Conservation (phyloP, 2,797 vertebrate genomes). For the Platalea minor region DNA sequence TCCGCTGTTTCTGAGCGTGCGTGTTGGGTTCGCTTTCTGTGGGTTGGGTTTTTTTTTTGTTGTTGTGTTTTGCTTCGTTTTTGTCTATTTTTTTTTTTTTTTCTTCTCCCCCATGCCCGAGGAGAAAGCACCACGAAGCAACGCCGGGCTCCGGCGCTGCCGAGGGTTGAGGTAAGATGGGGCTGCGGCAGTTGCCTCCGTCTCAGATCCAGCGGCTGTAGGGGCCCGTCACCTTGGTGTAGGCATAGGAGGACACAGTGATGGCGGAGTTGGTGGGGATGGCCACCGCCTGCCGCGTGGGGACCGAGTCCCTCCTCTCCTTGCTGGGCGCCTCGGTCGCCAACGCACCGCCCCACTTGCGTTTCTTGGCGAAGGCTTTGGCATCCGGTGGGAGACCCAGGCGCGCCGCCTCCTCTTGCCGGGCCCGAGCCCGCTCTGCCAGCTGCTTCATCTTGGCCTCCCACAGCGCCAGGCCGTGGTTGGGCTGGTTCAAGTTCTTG, state of each 20-base stretch:
- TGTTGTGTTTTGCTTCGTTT: neutral
- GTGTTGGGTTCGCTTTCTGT: neutral
- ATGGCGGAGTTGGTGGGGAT: constrained; percentile 87
- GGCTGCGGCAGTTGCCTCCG: constrained; percentile 31
- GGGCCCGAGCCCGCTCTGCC: constrained; percentile 87
- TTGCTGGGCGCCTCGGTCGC: constrained; percentile 77
- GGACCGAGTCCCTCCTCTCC: constrained; percentile 86
- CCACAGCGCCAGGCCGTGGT: constrained; percentile 94
- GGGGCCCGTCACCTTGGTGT: constrained; percentile 96
- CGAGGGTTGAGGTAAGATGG: constrained; percentile 94
- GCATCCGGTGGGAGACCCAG: constrained; percentile 91
- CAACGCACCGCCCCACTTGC: constrained; percentile 86
- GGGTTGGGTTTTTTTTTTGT: neutral
- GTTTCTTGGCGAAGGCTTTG: constrained; percentile 92
- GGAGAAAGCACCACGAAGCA: constrained; percentile 95
- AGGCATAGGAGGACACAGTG: constrained; percentile 95
- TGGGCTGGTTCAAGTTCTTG: constrained; percentile 98
- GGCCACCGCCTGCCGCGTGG: constrained; percentile 82
- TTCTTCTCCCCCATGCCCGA: constrained; percentile 74
- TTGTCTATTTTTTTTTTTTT: neutral
- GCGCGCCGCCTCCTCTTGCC: constrained; percentile 92
- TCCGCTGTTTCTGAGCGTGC: neutral
- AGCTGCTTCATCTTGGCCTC: constrained; percentile 98
- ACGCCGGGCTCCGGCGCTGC: constrained; percentile 81
- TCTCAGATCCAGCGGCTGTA: constrained; percentile 94